These are phyloP conservation scores for Octopus bimaculoides DNA, from an alignment of 1,140 invertebrate species.

Conservation along the genomic window DNA sequence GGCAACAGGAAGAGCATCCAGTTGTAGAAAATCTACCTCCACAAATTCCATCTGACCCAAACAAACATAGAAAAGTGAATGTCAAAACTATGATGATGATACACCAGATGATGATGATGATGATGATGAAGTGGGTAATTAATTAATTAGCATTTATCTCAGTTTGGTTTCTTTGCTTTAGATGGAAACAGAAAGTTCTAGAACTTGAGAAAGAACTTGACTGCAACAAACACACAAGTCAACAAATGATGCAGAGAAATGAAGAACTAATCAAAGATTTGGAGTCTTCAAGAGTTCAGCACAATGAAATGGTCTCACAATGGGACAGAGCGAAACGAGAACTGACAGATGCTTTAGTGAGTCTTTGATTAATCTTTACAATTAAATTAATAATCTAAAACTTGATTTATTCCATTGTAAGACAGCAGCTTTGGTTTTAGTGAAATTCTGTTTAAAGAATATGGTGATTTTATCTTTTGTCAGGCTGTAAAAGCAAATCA, in stretches of 20 bases:
- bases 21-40: no score
- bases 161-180: conserved; percentile 14
- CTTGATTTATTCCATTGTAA: no score
- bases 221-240: conserved; percentile 45
- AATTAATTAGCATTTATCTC: neutral
- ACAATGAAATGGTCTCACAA: conserved; percentile 41
- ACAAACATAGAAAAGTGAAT: no score
- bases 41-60: no score
- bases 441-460: no score
- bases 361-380: conserved; percentile 14
- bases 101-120: no score
- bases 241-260: conserved; percentile 46
- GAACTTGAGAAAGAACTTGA: conserved; percentile 50
- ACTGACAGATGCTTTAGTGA: conserved; percentile 51
- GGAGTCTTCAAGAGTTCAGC: conserved; percentile 38
- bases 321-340: conserved; percentile 50
- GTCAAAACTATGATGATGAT: no score
- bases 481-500: conserved; percentile 52
- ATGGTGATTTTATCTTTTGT: conserved; percentile 14
- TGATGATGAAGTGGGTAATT: neutral
- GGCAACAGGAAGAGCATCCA: no score
- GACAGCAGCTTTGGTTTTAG: no score
- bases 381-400: no score
- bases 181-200: conserved; percentile 54
- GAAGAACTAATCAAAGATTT: conserved; percentile 51